Conservation (phyloP, 2,888 invertebrate genomes). For the Tipula helvola region DNA sequence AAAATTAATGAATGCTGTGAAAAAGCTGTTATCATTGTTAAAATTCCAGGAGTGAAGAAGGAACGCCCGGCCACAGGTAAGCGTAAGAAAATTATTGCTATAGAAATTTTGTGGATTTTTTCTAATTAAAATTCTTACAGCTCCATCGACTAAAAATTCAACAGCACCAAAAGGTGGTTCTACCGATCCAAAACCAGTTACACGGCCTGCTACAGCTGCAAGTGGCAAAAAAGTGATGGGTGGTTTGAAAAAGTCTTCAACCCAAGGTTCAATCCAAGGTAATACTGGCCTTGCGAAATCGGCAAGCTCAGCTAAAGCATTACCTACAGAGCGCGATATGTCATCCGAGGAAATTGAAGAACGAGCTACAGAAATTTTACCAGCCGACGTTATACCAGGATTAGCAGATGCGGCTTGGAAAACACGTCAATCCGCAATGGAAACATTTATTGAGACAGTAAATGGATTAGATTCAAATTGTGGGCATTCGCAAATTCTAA, state of each 20-base stretch:
- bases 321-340: conserved; percentile 49
- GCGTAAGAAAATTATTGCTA: neutral
- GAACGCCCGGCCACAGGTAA: conserved; percentile 27
- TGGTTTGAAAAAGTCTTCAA: conserved; percentile 20
- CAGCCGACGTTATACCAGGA: conserved; percentile 50
- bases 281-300: conserved; percentile 23
- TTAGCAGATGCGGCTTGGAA: conserved; percentile 78
- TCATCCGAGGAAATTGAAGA: conserved; percentile 67
- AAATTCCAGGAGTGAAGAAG: conserved; percentile 50
- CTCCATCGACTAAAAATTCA: conserved; percentile 21
- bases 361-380: conserved; percentile 51
- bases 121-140: conserved; percentile 14
- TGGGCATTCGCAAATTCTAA: conserved; percentile 57
- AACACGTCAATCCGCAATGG: conserved; percentile 60
- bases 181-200: conserved; percentile 26
- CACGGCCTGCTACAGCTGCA: conserved; percentile 28
- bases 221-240: conserved; percentile 20
- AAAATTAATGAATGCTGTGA: conserved; percentile 92
- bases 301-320: conserved; percentile 28
- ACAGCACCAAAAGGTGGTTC: conserved; percentile 26
- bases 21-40: conserved; percentile 76
- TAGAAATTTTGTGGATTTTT: neutral
- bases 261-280: conserved; percentile 14
- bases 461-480: conserved; percentile 48
- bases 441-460: conserved; percentile 51